Evolutionary conservation across 2,113 vertebrate genomes (phyloP).

Genomic region (Oryzias curvinotus): DNA sequence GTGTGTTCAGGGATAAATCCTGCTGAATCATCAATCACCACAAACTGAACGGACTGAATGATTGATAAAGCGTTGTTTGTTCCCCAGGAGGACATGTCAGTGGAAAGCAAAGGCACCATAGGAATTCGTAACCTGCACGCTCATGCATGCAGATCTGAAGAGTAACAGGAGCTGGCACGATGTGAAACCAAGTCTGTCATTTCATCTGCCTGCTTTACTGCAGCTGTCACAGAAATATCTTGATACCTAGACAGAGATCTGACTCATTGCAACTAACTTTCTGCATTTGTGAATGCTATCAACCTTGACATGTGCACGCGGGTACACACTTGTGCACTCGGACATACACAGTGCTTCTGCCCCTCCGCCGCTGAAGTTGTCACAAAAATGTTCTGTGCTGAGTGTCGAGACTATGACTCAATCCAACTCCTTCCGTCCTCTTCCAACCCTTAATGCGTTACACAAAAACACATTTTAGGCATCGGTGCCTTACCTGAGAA

Average conservation of each 20-base stretch:
- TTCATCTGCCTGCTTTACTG: constrained; percentile 28
- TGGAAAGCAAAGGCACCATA: constrained; percentile 10
- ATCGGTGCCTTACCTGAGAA: too few relatives aligned
- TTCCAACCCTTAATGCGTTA: neutral
- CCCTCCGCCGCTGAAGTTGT: constrained; percentile 40
- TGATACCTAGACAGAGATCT: constrained; percentile 35
- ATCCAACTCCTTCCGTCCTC: constrained; percentile 31
- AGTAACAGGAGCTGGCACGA: constrained; percentile 26
- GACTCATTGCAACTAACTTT: constrained; percentile 50
- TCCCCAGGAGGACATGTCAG: constrained; percentile 14
- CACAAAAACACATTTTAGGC: constrained; percentile 2
- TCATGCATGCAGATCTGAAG: neutral
- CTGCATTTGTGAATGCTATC: constrained; percentile 9
- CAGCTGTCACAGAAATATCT: constrained; percentile 59
- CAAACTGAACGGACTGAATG: constrained; percentile 11
- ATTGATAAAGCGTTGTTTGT: constrained; percentile 19
- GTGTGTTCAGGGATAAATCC: too few relatives aligned
- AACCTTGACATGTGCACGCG: constrained; percentile 26
- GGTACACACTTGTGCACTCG: constrained; percentile 1
- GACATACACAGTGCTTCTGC: constrained; percentile 3
- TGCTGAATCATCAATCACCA: too few relatives aligned
- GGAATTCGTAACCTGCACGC: neutral
- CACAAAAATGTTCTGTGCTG: constrained; percentile 55
- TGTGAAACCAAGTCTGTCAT: constrained; percentile 42
- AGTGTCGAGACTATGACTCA: constrained; percentile 46